Percentiles rank a stretch among this genome's conserved stretches.
Conservation (phyloP, 2,888 invertebrate genomes). For the Therioaphis trifolii region DNA sequence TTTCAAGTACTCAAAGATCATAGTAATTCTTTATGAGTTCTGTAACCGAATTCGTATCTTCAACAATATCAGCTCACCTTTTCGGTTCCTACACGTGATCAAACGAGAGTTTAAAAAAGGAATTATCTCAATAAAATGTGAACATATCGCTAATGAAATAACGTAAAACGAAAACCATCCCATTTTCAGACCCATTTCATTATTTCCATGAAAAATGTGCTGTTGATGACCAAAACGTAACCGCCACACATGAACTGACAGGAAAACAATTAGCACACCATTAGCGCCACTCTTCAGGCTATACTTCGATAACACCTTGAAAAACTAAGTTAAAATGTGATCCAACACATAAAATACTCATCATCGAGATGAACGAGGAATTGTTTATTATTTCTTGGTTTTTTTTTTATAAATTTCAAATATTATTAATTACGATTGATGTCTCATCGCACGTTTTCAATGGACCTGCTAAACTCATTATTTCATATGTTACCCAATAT, state of each 20-base stretch:
- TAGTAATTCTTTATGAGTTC: no score
- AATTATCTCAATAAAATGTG: background rate
- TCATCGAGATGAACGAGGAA: no score
- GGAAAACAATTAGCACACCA: constrained; percentile 3
- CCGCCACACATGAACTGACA: background rate
- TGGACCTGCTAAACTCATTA: no score
- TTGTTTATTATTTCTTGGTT: no score
- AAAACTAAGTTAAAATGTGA: background rate
- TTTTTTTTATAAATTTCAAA: no score
- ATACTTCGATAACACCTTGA: background rate
- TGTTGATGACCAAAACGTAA: background rate
- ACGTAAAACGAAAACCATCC: background rate
- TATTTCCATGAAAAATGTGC: background rate
- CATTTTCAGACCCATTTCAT: background rate
- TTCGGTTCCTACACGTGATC: no score
- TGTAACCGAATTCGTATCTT: no score
- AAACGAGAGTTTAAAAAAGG: background rate
- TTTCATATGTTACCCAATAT: no score
- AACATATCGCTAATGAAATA: background rate
- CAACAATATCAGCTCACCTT: no score
- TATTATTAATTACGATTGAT: no score
- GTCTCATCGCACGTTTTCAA: no score
- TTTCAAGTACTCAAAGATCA: no score
- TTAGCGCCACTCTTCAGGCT: background rate
- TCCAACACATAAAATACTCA: background rate